Conservation (phyloP, 2,888 invertebrate species). For the Drosophila paranaensis region DNA sequence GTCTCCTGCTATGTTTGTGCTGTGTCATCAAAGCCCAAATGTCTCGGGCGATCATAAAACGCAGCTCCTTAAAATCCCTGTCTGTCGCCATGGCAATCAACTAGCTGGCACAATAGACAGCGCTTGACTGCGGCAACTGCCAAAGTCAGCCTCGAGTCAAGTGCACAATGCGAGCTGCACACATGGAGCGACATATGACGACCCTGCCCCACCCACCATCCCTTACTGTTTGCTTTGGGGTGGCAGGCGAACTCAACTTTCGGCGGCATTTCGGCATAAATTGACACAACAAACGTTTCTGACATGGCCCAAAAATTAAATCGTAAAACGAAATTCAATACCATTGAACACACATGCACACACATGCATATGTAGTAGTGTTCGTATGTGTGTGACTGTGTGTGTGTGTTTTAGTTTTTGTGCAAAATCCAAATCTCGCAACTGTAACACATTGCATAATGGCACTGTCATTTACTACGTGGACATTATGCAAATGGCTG, state of each 20-base stretch:
- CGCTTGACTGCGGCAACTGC: constrained; percentile 40
- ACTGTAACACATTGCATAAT: constrained; percentile 48
- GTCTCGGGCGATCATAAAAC: constrained; percentile 52
- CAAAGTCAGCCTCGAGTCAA: constrained; percentile 56
- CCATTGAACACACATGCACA: constrained; percentile 9
- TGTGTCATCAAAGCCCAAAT: constrained; percentile 42
- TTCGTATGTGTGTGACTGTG: neutral
- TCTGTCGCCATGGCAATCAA: constrained; percentile 48
- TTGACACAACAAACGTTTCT: constrained; percentile 68
- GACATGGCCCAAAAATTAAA: constrained; percentile 57
- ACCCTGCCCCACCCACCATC: neutral
- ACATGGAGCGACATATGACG: constrained; percentile 23
- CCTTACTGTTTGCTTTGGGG: constrained; percentile 31
- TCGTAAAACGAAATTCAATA: constrained; percentile 73
- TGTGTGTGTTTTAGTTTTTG: constrained; percentile 7
- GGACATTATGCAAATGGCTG: constrained; percentile 54
- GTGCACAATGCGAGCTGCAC: constrained; percentile 38
- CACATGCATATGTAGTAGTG: neutral
- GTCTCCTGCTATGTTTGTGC: neutral
- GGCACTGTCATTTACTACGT: constrained; percentile 33
- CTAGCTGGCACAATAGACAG: constrained; percentile 46
- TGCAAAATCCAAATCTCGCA: constrained; percentile 34
- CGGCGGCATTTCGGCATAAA: constrained; percentile 62
- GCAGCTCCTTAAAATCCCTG: constrained; percentile 40
- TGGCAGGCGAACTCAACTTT: constrained; percentile 49